Percentiles rank a stretch among this genome's conserved stretches.
Evolutionary conservation across 2,113 vertebrate genomes (phyloP).

Genomic region (Mesitornis unicolor): DNA sequence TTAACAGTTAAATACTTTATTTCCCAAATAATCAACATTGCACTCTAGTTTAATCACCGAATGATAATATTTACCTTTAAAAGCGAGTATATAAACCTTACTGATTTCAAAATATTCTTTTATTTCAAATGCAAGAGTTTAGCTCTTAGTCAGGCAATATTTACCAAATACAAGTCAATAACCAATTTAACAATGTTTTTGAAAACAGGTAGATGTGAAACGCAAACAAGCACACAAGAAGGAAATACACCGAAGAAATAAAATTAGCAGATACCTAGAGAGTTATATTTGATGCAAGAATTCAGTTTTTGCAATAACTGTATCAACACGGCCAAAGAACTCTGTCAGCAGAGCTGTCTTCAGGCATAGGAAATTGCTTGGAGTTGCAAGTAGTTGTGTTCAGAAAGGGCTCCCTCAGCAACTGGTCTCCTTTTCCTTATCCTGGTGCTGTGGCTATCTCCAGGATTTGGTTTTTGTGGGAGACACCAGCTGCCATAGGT

Average conservation of each 20-base stretch:
- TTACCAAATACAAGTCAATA: neutral
- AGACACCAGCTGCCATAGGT: rapidly evolving
- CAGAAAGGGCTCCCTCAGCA: neutral
- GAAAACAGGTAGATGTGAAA: neutral
- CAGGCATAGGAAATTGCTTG: neutral
- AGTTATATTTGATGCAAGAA: neutral
- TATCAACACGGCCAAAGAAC: neutral
- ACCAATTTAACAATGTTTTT: neutral
- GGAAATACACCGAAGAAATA: neutral
- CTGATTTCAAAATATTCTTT: neutral
- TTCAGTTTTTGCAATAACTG: neutral
- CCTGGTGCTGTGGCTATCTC: neutral
- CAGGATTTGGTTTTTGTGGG: neutral
- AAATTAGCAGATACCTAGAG: neutral
- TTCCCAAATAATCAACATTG: neutral
- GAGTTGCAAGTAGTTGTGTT: neutral
- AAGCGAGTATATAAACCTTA: neutral
- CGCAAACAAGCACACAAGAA: neutral
- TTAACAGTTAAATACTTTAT: neutral
- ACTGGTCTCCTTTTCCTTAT: neutral
- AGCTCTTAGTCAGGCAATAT: neutral
- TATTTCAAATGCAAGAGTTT: neutral
- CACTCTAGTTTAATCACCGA: neutral
- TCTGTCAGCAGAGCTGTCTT: neutral
- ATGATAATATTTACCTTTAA: neutral